Evolutionary conservation across 2,888 invertebrate genomes (phyloP), one percentile per base, ranked within the genome.

Genomic region (Caenorhabditis angaria): DNA sequence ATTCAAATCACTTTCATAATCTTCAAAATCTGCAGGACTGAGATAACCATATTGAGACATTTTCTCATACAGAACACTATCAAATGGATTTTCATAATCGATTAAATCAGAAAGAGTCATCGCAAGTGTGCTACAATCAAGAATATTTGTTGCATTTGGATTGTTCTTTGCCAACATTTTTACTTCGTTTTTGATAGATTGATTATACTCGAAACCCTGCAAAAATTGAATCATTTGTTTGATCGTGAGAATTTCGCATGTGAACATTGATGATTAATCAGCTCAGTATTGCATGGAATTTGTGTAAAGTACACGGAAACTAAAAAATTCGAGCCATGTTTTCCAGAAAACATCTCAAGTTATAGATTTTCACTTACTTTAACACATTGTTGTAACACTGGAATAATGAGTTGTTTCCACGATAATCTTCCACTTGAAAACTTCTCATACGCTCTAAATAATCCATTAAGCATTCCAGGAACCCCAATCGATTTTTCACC

Each of bases 11-110:
- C 63, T 64, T 48, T 71, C 72, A 41, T 75, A 78, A 51, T 78
- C 78, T 41, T 75, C 75, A 51, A 78, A 48, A 65, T 78, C 78
- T 12, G 71, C 47, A 14, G 48, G 27, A 8, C 57, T 65, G 25
- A 77, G 32, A 41, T 64, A 67, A 20, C 77, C 77, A 18, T 63
- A 67, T 24, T 60, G 71, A 14, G 71, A 60, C 47, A 63, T 56
- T 25, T 65, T 65, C 54, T 72, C 72, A 8, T 66, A 56, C 53
- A 75, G 73, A 61, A 78, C 78, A 4, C 67, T 58, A 24, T 76
- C 71, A 14, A 68, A 48, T n/a, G 77, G 76, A 22, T 76, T 77
- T 27, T 74, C 72, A 51, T 67, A 70, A 18, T 72, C 78, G 1
- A 70, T 54, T 0, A 80, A 68, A 32, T 76, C 76, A 2, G 70